Evolutionary conservation across 2,797 vertebrate species (phyloP).

Genomic region (Labeo calbasu): DNA sequence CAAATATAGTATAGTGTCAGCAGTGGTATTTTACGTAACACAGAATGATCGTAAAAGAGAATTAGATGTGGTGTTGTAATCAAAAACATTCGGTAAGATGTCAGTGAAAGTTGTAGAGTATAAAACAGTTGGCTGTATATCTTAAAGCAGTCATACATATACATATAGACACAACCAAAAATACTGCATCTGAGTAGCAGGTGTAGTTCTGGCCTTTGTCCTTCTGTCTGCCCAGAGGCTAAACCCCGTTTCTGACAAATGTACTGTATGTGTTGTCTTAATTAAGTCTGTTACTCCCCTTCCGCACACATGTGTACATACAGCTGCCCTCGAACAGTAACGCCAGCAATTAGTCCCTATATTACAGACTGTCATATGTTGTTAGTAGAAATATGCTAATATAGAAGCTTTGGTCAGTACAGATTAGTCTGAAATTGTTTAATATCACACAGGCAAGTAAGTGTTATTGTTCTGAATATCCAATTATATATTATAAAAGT

Average conservation of each 20-base stretch:
- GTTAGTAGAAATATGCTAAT: neutral
- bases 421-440: neutral
- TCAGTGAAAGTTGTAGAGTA: neutral
- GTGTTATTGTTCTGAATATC: neutral
- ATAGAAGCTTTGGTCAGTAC: neutral
- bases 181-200: conserved; percentile 41
- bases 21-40: neutral
- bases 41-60: conserved; percentile 5
- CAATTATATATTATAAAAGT: neutral
- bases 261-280: conserved; percentile 39
- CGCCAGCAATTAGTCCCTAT: neutral
- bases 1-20: conserved; percentile 1
- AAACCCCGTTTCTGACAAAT: conserved; percentile 28
- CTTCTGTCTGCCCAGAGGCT: conserved; percentile 43
- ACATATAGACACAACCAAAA: conserved; percentile 23
- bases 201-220: conserved; percentile 47
- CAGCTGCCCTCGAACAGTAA: neutral
- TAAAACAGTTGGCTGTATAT: conserved; percentile 7
- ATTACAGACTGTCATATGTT: neutral
- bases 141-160: conserved; percentile 30
- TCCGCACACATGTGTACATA: neutral
- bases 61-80: conserved; percentile 2
- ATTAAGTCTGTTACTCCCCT: conserved; percentile 47
- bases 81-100: neutral
- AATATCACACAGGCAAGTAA: neutral